A percentile compares a stretch with the other conserved stretches of the same genome.
These are phyloP conservation scores for Prolemur simus DNA, from an alignment of 2,113 vertebrate species.

Conservation along the genomic window DNA sequence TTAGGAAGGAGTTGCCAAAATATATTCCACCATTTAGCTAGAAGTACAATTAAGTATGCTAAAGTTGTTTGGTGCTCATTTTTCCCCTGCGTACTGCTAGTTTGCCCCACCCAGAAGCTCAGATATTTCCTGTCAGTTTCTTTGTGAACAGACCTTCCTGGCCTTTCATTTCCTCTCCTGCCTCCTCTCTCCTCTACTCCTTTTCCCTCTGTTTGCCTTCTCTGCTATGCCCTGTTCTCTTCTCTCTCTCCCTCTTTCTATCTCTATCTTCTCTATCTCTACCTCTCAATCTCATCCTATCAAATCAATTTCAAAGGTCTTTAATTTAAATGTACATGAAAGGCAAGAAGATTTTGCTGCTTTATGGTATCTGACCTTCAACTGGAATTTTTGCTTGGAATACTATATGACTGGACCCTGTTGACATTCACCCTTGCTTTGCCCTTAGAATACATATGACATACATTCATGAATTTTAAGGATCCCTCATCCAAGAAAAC, in stretches of 20 bases:
- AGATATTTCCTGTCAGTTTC: not conserved
- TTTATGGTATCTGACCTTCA: not conserved
- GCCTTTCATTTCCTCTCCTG: not conserved
- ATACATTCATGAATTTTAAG: constrained; percentile 38
- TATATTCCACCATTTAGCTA: not conserved
- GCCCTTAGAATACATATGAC: not conserved
- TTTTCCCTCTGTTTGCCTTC: too few species aligned
- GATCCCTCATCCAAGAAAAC: constrained; percentile 22
- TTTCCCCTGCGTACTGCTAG: not conserved
- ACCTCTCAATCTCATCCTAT: not conserved
- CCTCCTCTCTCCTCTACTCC: too few species aligned
- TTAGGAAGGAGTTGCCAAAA: constrained; percentile 22
- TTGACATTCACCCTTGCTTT: not conserved
- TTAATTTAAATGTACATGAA: not conserved
- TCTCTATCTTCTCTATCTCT: not conserved
- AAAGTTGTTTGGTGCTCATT: not conserved
- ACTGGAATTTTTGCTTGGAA: not conserved
- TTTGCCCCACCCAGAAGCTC: not conserved
- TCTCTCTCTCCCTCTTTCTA: too few species aligned
- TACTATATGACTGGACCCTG: not conserved
- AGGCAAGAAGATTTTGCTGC: not conserved
- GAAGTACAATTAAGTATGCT: not conserved
- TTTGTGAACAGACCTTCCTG: not conserved
- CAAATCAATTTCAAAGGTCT: not conserved
- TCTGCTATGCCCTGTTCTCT: too few species aligned